Percentiles rank a stretch among this genome's conserved stretches.
These are phyloP conservation scores for Cheilosia scutellata DNA, from an alignment of 2,888 invertebrate genomes.

Conservation along the genomic window DNA sequence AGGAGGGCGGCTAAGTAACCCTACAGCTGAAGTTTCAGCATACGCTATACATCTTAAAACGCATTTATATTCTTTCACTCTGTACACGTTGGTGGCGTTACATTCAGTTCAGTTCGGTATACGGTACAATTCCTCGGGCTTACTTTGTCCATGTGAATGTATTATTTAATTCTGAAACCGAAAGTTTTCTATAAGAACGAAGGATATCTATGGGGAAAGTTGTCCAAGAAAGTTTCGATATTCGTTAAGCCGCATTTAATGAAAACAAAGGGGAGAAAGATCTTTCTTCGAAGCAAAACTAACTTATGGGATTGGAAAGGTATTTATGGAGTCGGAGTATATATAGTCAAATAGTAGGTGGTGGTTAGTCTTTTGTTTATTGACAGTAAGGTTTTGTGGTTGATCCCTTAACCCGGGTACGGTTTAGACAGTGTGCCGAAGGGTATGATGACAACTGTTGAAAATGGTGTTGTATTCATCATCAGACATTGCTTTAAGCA, in stretches of 20 bases:
- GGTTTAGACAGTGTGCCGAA: neutral
- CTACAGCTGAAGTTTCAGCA: constrained; percentile 45
- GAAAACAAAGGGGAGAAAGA: constrained; percentile 65
- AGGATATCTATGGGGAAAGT: constrained; percentile 66
- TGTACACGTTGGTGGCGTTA: neutral
- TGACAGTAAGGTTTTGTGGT: constrained; percentile 16
- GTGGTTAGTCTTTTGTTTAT: constrained; percentile 27
- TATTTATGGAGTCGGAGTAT: constrained; percentile 8
- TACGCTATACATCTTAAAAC: constrained; percentile 55
- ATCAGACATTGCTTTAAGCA: too few relatives aligned
- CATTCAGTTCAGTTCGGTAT: neutral
- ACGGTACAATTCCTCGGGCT: constrained; percentile 36
- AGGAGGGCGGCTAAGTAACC: constrained; percentile 40
- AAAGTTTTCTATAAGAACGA: constrained; percentile 59
- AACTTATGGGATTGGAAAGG: constrained; percentile 18
- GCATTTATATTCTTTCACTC: constrained; percentile 61
- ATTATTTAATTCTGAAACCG: constrained; percentile 69
- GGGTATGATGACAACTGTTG: constrained; percentile 13
- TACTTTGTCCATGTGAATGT: constrained; percentile 63
- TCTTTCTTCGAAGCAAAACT: constrained; percentile 30
- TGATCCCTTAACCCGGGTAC: constrained; percentile 19
- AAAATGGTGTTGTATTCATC: neutral
- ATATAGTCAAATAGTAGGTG: constrained; percentile 3
- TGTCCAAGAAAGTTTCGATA: constrained; percentile 71
- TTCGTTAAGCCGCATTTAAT: constrained; percentile 75